Conservation (phyloP, 1,140 invertebrate genomes). For the Oncopeltus fasciatus region DNA sequence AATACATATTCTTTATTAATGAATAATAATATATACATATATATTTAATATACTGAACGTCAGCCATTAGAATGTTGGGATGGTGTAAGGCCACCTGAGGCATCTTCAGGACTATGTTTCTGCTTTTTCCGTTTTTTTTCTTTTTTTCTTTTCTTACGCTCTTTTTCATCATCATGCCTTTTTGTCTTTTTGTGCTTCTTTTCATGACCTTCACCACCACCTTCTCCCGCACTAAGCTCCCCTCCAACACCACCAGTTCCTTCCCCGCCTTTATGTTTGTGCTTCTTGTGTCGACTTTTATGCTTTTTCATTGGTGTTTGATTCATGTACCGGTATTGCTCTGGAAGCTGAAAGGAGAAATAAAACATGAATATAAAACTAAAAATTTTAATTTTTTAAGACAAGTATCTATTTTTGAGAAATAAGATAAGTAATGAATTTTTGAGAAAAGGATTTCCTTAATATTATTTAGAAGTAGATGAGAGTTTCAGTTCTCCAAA, state of each 20-base stretch:
- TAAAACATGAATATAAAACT: too few species aligned
- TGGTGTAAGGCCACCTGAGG: constrained; percentile 46
- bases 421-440: too few species aligned
- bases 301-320: constrained; percentile 82
- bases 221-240: constrained; percentile 33
- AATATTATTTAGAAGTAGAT: too few species aligned
- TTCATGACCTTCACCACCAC: constrained; percentile 69
- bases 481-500: too few species aligned
- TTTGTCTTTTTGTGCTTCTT: constrained; percentile 95
- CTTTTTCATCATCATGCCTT: constrained; percentile 83
- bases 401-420: too few species aligned
- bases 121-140: constrained; percentile 91
- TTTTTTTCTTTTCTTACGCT: constrained; percentile 86
- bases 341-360: constrained; percentile 55
- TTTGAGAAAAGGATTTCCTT: too few species aligned
- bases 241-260: constrained; percentile 24
- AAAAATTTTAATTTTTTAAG: too few species aligned
- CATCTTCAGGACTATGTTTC: constrained; percentile 79
- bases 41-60: too few species aligned
- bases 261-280: constrained; percentile 76
- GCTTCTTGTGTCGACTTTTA: constrained; percentile 89
- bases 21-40: too few species aligned
- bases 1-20: too few species aligned
- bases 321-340: constrained; percentile 88
- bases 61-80: constrained; percentile 45